Percentiles rank a stretch among this genome's conserved stretches.
Conservation (phyloP, 2,797 vertebrate species). For the Spea hammondii region DNA sequence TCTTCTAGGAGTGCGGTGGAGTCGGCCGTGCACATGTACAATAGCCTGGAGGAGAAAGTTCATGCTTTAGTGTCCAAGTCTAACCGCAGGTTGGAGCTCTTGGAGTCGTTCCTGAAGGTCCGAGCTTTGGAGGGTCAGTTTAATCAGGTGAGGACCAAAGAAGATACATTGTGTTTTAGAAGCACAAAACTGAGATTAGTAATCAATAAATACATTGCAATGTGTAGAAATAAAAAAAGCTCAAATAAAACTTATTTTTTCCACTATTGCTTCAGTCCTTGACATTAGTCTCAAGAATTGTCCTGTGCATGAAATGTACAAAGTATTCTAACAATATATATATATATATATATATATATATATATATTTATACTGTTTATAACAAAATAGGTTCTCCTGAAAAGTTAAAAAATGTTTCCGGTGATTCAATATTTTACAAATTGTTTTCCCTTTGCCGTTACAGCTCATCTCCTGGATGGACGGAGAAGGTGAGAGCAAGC, state of each 20-base stretch:
- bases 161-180: neutral
- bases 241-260: too few relatives aligned
- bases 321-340: too few relatives aligned
- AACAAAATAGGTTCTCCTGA: neutral
- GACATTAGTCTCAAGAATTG: too few relatives aligned
- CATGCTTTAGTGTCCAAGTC: constrained; percentile 86
- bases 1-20: constrained; percentile 75
- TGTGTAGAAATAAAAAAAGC: too few relatives aligned
- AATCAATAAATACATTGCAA: too few relatives aligned
- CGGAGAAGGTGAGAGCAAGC: constrained; percentile 67
- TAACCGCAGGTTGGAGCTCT: constrained; percentile 80
- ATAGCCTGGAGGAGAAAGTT: constrained; percentile 86
- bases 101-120: constrained; percentile 77
- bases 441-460: neutral
- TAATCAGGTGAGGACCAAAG: constrained; percentile 64
- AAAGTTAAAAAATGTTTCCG: neutral
- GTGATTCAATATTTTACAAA: neutral
- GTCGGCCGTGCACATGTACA: constrained; percentile 75
- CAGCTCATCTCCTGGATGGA: constrained; percentile 83
- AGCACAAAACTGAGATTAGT: too few relatives aligned
- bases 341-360: too few relatives aligned
- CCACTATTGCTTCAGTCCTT: too few relatives aligned
- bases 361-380: neutral
- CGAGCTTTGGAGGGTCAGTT: constrained; percentile 74
- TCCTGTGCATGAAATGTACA: too few relatives aligned